phyloP scores from a whole-genome alignment of 2,113 vertebrate species.

The Lepisosteus oculatus region DNA sequence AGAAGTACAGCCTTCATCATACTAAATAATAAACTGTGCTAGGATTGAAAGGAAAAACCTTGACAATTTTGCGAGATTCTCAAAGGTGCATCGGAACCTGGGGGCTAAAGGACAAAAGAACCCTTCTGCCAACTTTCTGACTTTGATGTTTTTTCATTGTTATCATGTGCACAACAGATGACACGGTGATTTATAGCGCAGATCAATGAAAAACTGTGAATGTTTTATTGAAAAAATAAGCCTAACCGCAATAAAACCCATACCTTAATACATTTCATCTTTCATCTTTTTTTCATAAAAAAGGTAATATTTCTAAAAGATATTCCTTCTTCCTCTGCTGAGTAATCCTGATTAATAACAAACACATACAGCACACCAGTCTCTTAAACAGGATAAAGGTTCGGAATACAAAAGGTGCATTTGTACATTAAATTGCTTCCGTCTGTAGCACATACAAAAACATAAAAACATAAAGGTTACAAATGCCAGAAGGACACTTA shows the following conservation, averaged over 20 bases:
- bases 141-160: constrained; percentile 15
- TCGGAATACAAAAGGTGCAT: too few relatives aligned
- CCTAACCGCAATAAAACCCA: constrained; percentile 23
- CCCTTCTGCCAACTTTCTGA: background rate
- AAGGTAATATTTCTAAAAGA: constrained; percentile 30
- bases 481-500: too few relatives aligned
- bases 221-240: constrained; percentile 28
- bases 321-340: constrained; percentile 58
- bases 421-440: too few relatives aligned
- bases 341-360: constrained; percentile 62
- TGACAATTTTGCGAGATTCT: background rate
- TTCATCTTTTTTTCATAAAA: constrained; percentile 59
- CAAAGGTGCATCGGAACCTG: background rate
- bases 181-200: constrained; percentile 19
- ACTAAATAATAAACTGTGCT: too few relatives aligned
- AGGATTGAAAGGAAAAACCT: too few relatives aligned
- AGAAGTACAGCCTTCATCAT: too few relatives aligned
- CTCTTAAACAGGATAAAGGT: constrained; percentile 28
- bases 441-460: too few relatives aligned
- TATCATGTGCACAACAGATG: constrained; percentile 24
- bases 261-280: constrained; percentile 50
- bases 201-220: constrained; percentile 16
- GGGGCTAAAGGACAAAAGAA: constrained; percentile 3
- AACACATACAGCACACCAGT: constrained; percentile 59
- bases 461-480: too few relatives aligned